Base-by-base conservation (phyloP, 2,797 vertebrate genomes). In the Hafferia zeledoni region DNA sequence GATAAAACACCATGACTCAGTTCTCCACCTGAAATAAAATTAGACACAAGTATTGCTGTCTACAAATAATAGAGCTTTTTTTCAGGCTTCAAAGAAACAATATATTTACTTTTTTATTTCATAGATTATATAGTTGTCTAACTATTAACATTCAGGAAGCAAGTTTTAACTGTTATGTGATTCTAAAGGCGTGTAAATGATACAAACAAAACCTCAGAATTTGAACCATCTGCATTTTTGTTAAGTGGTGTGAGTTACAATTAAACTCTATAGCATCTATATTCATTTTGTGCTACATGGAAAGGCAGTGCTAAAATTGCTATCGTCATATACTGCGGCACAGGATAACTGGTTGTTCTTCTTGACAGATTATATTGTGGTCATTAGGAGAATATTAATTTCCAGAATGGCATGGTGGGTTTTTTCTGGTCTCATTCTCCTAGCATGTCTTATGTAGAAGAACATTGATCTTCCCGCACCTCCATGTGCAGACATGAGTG, bases 391-490 rank as follows among this genome's bases (percentile, higher is more conserved):
- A 79, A 63, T 17, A 44, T 11, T 39, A 24, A 52, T 81, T 90
- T 93, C 35, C 15, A 46, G 19, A 86, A 31, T 43, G 5, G 47
- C 1, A 30, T 15, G 4, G 13, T 28, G 1, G 0, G 30, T 20
- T 60, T 60, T 79, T 64, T 13, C 35, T 65, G 17, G 24, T 44
- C 28, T 83, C 15, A 17, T 78, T 77, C 61, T 60, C 17, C 22
- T 46, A 39, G 4, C 1, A 0, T 18, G 4, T 60, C 13, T 69
- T 57, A 16, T 5, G 28, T 46, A 57, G 30, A 56, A 53, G 18
- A 55, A 33, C 17, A 57, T 10, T 0, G 0, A 37, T 37, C 22
- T 78, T 74, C 2, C 0, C 1, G 1, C 20, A 71, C 3, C 11
- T 80, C 20, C 10, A 3, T 11, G 17, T 33, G 52, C 22, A 76